Evolutionary conservation across 37 sponge, comb jelly and placozoan genomes (phyloP).

Genomic region (Tethya wilhelma): DNA sequence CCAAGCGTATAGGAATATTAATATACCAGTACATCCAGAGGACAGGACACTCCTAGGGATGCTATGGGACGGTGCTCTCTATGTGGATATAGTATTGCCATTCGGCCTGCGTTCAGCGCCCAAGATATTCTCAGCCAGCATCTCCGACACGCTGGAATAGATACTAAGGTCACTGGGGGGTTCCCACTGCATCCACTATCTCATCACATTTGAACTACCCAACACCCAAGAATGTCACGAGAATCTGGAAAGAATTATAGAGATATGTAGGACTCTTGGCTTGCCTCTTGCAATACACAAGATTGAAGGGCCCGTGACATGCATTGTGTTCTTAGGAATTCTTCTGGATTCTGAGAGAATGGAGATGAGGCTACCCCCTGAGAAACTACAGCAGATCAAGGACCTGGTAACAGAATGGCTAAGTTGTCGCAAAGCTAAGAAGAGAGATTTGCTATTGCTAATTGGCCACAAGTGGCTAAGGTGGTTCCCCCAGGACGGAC

Average conservation of each 20-base stretch:
- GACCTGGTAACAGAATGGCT: not conserved
- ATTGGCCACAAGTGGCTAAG: not conserved
- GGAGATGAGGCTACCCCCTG: not conserved
- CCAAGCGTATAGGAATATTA: not conserved
- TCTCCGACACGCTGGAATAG: slow-evolving; percentile 1
- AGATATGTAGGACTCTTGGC: not conserved
- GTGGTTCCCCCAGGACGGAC: slow-evolving; percentile 4
- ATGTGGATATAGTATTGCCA: too few species aligned
- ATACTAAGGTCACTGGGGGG: not conserved
- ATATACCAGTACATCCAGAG: not conserved
- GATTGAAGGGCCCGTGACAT: not conserved
- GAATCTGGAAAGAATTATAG: not conserved
- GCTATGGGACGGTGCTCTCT: not conserved
- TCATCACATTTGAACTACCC: not conserved
- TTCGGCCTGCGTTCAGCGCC: too few species aligned
- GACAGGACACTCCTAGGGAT: not conserved
- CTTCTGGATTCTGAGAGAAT: not conserved
- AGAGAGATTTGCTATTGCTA: not conserved
- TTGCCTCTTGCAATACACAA: not conserved
- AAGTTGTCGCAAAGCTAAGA: not conserved
- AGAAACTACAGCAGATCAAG: not conserved
- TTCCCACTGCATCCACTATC: not conserved
- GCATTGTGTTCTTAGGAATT: not conserved
- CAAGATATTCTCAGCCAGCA: too few species aligned
- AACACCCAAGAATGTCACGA: not conserved